Evolutionary conservation across 1,140 invertebrate genomes (phyloP).

Genomic region (Nixonia krombeini): DNA sequence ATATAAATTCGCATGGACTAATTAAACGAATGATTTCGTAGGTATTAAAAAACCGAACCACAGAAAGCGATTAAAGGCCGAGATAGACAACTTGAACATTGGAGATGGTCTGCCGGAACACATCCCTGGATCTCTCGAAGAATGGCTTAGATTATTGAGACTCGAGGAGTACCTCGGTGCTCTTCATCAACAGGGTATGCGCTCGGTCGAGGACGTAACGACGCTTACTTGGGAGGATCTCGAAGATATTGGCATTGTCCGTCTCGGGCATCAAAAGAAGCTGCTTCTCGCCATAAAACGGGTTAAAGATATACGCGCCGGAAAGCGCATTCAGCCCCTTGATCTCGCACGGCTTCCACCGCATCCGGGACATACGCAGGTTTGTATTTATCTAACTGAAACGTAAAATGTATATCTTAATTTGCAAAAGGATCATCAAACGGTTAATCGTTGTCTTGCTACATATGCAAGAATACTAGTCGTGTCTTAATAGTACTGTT

Average conservation of each 20-base stretch:
- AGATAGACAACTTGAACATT: slow-evolving; percentile 95
- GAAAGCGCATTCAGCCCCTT: slow-evolving; percentile 81
- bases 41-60: slow-evolving; percentile 97
- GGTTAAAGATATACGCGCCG: slow-evolving; percentile 93
- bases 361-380: slow-evolving; percentile 72
- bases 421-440: too few species aligned
- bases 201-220: slow-evolving; percentile 91
- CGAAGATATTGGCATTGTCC: slow-evolving; percentile 97
- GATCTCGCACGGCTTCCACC: slow-evolving; percentile 75
- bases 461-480: too few species aligned
- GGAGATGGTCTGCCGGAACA: slow-evolving; percentile 94
- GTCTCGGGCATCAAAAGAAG: slow-evolving; percentile 98
- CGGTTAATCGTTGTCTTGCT: too few species aligned
- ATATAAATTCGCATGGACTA: too few species aligned
- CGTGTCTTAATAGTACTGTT: too few species aligned
- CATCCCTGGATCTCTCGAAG: slow-evolving; percentile 91
- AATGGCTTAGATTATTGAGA: slow-evolving; percentile 92
- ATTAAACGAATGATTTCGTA: slow-evolving; percentile 19
- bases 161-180: slow-evolving; percentile 93
- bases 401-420: too few species aligned
- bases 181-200: slow-evolving; percentile 93
- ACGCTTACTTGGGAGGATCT: slow-evolving; percentile 99
- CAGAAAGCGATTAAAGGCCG: slow-evolving; percentile 94
- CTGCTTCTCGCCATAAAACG: slow-evolving; percentile 97
- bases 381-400: too few species aligned